phyloP scores from a whole-genome alignment of 92 coral and sea anemone genomes.

The Zoanthus solanderi region DNA sequence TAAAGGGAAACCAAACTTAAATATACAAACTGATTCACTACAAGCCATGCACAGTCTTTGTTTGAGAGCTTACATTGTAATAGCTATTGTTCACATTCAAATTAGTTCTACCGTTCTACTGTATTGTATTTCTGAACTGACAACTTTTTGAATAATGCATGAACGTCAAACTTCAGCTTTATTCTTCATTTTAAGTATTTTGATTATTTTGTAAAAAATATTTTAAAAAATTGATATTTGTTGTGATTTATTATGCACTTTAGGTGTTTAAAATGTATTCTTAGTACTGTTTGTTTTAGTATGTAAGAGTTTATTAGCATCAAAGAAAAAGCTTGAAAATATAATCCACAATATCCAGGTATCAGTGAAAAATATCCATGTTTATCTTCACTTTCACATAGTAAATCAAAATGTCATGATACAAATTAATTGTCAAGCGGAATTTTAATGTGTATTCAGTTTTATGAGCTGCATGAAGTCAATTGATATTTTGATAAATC shows the following conservation, averaged over 20 bases:
- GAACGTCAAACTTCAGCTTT: too few species aligned
- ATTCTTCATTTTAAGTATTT: background rate
- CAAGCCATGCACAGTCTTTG: too few species aligned
- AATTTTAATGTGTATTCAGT: background rate
- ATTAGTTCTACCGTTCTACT: too few species aligned
- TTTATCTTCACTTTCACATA: background rate
- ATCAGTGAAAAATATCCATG: background rate
- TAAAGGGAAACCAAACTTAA: too few species aligned
- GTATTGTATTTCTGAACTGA: too few species aligned
- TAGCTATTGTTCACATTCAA: too few species aligned
- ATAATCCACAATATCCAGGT: background rate
- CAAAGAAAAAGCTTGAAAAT: background rate
- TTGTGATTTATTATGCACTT: background rate
- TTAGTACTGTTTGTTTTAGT: background rate
- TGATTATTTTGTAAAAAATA: background rate
- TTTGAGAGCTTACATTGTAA: too few species aligned
- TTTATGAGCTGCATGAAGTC: background rate
- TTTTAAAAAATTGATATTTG: background rate
- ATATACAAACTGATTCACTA: too few species aligned
- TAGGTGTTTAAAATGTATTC: background rate
- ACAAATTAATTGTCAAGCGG: background rate
- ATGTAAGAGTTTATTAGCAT: background rate
- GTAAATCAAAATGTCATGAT: constrained; percentile 1
- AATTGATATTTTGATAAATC: constrained; percentile 3
- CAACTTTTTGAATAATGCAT: too few species aligned